Percentiles rank a stretch among this genome's conserved stretches.
Evolutionary conservation across 2,113 vertebrate genomes (phyloP).

Genomic region (Antidorcas marsupialis): DNA sequence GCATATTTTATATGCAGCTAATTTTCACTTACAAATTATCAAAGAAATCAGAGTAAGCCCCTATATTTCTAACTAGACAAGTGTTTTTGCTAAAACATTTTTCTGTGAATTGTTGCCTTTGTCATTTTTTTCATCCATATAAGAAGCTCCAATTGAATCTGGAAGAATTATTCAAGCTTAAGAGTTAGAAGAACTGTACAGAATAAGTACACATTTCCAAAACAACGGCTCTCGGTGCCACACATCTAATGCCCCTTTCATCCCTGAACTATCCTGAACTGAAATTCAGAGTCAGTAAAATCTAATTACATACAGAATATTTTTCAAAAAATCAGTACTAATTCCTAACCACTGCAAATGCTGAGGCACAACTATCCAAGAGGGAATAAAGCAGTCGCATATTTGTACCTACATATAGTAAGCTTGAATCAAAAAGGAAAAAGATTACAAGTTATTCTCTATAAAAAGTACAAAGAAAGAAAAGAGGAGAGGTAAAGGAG

Average conservation of each 20-base stretch:
- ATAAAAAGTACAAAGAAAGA: neutral
- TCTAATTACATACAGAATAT: neutral
- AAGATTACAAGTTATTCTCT: neutral
- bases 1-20: neutral
- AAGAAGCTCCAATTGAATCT: neutral
- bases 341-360: neutral
- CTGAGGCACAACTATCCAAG: neutral
- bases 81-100: neutral
- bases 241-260: neutral
- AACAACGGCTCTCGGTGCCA: neutral
- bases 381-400: neutral
- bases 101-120: neutral
- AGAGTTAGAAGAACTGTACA: neutral
- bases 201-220: neutral
- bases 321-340: neutral
- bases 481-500: neutral
- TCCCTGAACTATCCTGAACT: neutral
- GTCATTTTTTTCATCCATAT: neutral
- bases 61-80: neutral
- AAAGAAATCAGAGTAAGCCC: neutral
- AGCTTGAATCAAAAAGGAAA: neutral
- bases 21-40: slow-evolving; percentile 7
- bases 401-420: neutral
- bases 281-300: neutral
- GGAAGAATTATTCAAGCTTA: neutral